phyloP scores from a whole-genome alignment of 1,140 invertebrate genomes.

The Trichonephila clavata region DNA sequence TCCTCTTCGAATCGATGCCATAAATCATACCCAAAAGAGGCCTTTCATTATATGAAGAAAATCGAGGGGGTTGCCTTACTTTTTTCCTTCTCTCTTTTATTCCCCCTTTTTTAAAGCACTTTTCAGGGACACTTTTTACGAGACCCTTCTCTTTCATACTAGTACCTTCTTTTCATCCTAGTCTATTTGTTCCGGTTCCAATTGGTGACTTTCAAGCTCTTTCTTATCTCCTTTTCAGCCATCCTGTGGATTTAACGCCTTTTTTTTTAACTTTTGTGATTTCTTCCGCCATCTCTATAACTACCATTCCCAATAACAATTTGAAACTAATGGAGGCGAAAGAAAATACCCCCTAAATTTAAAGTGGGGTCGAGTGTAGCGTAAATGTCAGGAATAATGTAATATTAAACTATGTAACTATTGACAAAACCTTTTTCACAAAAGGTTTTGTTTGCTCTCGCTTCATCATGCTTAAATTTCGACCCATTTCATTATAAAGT shows the following conservation, averaged over 20 bases:
- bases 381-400: conserved; percentile 21
- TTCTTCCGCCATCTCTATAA: neutral
- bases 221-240: neutral
- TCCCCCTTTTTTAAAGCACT: conserved; percentile 36
- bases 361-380: neutral
- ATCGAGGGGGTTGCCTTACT: conserved; percentile 41
- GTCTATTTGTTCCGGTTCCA: conserved; percentile 62
- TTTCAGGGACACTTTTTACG: conserved; percentile 61
- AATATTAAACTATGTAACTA: conserved; percentile 25
- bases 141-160: conserved; percentile 11
- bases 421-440: neutral
- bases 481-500: neutral
- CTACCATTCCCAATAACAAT: conserved; percentile 6
- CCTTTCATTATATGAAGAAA: conserved; percentile 68
- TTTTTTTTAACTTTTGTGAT: neutral
- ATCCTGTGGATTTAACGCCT: conserved; percentile 24
- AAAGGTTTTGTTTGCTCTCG: conserved; percentile 2
- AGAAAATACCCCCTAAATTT: neutral
- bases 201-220: conserved; percentile 60
- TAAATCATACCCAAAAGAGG: conserved; percentile 61
- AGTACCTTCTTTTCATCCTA: conserved; percentile 36
- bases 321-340: conserved; percentile 32
- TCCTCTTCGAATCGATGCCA: conserved; percentile 56
- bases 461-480: neutral
- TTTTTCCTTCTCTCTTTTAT: neutral